phyloP scores from a whole-genome alignment of 2,113 vertebrate genomes.

The Solea senegalensis region DNA sequence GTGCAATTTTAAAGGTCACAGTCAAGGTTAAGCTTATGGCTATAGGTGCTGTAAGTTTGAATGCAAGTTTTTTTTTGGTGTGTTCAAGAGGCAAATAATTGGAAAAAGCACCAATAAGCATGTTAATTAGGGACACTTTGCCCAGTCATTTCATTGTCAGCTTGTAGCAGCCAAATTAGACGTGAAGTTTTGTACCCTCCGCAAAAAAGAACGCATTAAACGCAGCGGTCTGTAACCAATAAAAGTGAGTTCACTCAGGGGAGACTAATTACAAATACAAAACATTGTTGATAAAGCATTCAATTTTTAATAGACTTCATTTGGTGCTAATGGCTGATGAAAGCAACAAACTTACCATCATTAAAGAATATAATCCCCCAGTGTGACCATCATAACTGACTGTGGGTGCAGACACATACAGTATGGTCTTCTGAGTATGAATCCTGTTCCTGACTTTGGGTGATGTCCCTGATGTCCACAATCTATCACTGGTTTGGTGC shows the following conservation, averaged over 20 bases:
- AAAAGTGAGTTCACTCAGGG: conserved; percentile 24
- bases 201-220: conserved; percentile 40
- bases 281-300: conserved; percentile 34
- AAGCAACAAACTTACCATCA: conserved; percentile 17
- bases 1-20: conserved; percentile 9
- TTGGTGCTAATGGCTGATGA: conserved; percentile 33
- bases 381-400: conserved; percentile 3
- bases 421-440: not conserved
- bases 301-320: conserved; percentile 19
- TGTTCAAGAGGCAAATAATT: conserved; percentile 33
- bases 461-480: too few relatives aligned
- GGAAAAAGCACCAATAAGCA: conserved; percentile 25
- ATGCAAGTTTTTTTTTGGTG: conserved; percentile 9
- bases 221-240: conserved; percentile 30
- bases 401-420: not conserved
- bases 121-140: conserved; percentile 32
- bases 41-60: conserved; percentile 6
- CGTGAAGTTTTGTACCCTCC: conserved; percentile 11
- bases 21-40: conserved; percentile 33
- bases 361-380: conserved; percentile 9
- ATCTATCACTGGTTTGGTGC: too few relatives aligned
- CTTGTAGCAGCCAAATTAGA: conserved; percentile 13
- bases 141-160: conserved; percentile 3
- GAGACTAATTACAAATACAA: conserved; percentile 32
- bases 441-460: not conserved